Evolutionary conservation across 2,113 vertebrate genomes (phyloP).

Genomic region (Condylura cristata): DNA sequence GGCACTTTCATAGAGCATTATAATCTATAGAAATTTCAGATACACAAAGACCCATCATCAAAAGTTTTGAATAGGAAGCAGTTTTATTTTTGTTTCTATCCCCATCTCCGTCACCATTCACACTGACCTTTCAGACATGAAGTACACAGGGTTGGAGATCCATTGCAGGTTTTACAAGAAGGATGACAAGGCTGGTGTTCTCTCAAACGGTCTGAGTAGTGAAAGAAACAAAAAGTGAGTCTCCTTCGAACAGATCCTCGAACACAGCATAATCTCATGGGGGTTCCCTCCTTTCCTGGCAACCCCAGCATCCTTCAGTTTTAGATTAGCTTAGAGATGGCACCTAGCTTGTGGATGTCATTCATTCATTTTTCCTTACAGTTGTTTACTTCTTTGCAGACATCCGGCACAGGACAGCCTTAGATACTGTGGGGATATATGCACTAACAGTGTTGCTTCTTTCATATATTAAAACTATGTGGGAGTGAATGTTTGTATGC

Average conservation of each 20-base stretch:
- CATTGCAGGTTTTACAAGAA: constrained; percentile 89
- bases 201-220: constrained; percentile 65
- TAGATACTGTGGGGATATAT: not conserved
- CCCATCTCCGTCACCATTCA: not conserved
- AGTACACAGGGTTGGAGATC: constrained; percentile 82
- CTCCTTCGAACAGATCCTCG: not conserved
- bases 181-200: constrained; percentile 82
- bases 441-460: not conserved
- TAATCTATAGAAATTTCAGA: no score
- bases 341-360: not conserved
- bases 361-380: not conserved
- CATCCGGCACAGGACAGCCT: not conserved
- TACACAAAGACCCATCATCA: not conserved
- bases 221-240: not conserved
- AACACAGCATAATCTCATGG: not conserved
- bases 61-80: not conserved
- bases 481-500: not conserved
- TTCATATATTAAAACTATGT: not conserved
- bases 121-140: constrained; percentile 90
- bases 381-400: not conserved
- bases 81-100: not conserved
- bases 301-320: not conserved
- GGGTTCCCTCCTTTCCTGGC: not conserved
- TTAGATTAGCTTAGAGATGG: not conserved
- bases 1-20: not conserved